Conservation (phyloP, 2,888 invertebrate species). For the Drosophila lutescens region DNA sequence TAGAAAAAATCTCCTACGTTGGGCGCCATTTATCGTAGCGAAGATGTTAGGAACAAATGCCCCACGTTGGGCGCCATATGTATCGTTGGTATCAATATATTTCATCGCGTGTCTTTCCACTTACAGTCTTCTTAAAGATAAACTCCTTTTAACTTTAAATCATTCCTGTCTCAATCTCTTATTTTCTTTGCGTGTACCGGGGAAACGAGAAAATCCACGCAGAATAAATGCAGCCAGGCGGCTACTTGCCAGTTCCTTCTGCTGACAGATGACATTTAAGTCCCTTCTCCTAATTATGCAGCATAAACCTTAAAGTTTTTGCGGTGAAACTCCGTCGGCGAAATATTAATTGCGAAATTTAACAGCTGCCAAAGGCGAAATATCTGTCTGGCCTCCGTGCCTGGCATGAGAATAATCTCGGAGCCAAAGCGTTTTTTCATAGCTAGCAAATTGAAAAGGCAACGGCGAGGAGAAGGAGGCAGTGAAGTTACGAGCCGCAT, state of each 20-base stretch:
- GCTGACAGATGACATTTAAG: constrained; percentile 50
- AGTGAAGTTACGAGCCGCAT: constrained; percentile 34
- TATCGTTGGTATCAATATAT: too few relatives aligned
- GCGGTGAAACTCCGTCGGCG: constrained; percentile 17
- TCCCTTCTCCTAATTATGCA: constrained; percentile 43
- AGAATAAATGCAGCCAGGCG: constrained; percentile 34
- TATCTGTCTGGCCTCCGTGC: constrained; percentile 20
- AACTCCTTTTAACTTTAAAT: background rate
- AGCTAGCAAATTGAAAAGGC: constrained; percentile 53
- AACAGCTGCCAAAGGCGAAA: constrained; percentile 54
- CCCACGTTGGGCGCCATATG: constrained; percentile 1
- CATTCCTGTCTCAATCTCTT: background rate
- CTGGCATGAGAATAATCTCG: constrained; percentile 46
- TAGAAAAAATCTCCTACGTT: too few relatives aligned
- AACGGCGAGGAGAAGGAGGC: background rate
- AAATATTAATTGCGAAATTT: constrained; percentile 71
- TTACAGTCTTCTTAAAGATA: background rate
- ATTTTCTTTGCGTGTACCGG: background rate
- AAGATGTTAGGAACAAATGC: background rate
- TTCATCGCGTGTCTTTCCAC: too few relatives aligned
- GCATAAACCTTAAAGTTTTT: constrained; percentile 48
- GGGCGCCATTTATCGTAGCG: background rate
- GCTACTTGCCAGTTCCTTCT: constrained; percentile 31
- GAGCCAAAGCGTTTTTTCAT: constrained; percentile 43
- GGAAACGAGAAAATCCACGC: constrained; percentile 9